These are phyloP conservation scores for Poeciliopsis turrubarensis DNA, from an alignment of 2,113 vertebrate genomes.

Conservation along the genomic window DNA sequence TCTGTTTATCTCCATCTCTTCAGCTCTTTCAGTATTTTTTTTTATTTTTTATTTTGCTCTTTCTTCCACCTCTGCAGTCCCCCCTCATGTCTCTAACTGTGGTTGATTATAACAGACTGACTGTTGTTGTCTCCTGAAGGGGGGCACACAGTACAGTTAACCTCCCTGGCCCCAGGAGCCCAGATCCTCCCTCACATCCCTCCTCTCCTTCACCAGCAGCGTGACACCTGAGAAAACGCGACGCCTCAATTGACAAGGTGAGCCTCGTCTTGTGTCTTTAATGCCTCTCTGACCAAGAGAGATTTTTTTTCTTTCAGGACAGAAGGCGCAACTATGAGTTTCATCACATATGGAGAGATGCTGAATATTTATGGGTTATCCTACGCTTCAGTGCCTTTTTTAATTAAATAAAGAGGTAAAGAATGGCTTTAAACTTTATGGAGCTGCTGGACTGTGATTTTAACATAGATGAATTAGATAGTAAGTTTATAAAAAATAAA, in stretches of 20 bases:
- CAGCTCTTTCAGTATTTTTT: conserved; percentile 49
- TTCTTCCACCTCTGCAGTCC: conserved; percentile 55
- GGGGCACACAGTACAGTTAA: conserved; percentile 74
- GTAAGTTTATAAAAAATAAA: too few species aligned
- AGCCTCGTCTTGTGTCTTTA: conserved; percentile 67
- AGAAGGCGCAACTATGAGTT: conserved; percentile 6
- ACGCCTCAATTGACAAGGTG: conserved; percentile 59
- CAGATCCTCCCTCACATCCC: conserved; percentile 61
- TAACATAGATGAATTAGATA: too few species aligned
- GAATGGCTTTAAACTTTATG: too few species aligned
- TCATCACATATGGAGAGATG: conserved; percentile 6
- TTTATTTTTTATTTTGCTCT: conserved; percentile 28
- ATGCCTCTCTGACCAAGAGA: conserved; percentile 36
- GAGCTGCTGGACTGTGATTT: too few species aligned
- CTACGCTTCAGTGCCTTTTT: neutral
- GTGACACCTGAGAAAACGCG: conserved; percentile 27
- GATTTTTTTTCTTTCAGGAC: conserved; percentile 57
- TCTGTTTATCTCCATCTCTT: conserved; percentile 51
- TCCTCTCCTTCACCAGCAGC: conserved; percentile 40
- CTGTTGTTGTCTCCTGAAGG: conserved; percentile 80
- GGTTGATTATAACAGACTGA: conserved; percentile 74
- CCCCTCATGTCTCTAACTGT: conserved; percentile 55
- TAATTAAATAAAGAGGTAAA: neutral
- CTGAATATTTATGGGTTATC: conserved; percentile 1
- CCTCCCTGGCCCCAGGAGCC: conserved; percentile 62